Percentiles rank a stretch among this genome's conserved stretches.
These are phyloP conservation scores for Pseudococcus viburni DNA, from an alignment of 2,888 invertebrate genomes.

Conservation along the genomic window DNA sequence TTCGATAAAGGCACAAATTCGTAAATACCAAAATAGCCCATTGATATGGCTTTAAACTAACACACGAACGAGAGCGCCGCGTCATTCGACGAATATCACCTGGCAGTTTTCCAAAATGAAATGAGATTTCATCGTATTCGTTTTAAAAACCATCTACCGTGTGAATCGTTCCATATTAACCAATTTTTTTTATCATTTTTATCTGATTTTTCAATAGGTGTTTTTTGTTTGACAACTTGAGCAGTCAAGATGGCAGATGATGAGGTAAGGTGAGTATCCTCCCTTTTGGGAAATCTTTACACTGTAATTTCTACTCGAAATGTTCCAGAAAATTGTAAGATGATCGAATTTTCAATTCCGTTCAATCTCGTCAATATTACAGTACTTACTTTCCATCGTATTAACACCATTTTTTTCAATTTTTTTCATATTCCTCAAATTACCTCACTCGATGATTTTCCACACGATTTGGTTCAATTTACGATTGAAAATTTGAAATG, in stretches of 20 bases:
- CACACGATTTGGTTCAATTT: constrained; percentile 6
- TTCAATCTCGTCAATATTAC: not conserved
- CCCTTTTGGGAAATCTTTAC: not conserved
- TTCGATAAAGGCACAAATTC: not conserved
- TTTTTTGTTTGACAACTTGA: constrained; percentile 9
- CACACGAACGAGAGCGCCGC: not conserved
- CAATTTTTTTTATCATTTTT: not conserved
- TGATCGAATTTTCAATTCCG: not conserved
- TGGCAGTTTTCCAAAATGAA: constrained; percentile 45
- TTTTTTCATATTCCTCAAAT: not conserved
- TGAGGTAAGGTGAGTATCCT: constrained; percentile 65
- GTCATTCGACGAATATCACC: constrained; percentile 13
- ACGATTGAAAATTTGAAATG: not conserved
- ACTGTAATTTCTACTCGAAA: not conserved
- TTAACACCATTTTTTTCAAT: not conserved
- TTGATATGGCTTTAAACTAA: not conserved
- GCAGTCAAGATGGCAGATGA: constrained; percentile 61
- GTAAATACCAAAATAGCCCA: constrained; percentile 46
- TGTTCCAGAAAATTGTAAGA: not conserved
- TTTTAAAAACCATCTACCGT: constrained; percentile 24
- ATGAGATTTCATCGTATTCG: constrained; percentile 33
- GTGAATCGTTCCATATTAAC: constrained; percentile 24
- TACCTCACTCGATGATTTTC: not conserved
- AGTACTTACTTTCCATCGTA: not conserved
- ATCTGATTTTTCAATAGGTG: constrained; percentile 15